Conservation (phyloP, 1,140 invertebrate species). For the Samia ricini region DNA sequence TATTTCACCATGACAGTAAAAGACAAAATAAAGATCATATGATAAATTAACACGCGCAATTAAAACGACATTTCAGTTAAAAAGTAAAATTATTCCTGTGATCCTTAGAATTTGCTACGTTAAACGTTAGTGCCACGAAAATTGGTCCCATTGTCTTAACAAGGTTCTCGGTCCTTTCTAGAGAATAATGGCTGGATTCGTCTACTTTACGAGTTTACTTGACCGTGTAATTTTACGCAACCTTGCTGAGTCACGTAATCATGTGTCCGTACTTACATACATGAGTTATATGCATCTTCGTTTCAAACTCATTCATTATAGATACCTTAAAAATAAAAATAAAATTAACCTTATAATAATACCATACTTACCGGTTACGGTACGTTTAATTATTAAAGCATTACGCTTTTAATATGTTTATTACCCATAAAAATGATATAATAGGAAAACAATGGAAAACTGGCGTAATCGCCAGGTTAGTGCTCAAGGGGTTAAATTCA, state of each 20-base stretch:
- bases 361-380: no score
- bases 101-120: not conserved
- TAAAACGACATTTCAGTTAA: not conserved
- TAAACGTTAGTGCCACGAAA: not conserved
- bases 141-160: conserved; percentile 11
- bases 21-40: no score
- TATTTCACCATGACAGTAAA: no score
- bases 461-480: no score
- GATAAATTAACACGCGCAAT: not conserved
- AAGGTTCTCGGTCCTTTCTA: conserved; percentile 10
- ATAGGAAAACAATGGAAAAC: no score
- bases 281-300: not conserved
- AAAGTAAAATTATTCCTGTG: not conserved
- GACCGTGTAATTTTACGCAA: not conserved
- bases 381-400: no score
- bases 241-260: not conserved
- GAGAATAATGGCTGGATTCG: conserved; percentile 9
- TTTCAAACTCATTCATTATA: no score
- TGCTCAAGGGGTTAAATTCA: no score
- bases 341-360: no score
- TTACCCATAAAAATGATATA: no score
- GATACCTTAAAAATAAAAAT: no score
- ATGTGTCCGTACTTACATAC: not conserved
- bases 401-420: no score
- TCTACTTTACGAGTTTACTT: conserved; percentile 5